Conservation (phyloP, 2,113 vertebrate genomes). For the Mungos mungo region DNA sequence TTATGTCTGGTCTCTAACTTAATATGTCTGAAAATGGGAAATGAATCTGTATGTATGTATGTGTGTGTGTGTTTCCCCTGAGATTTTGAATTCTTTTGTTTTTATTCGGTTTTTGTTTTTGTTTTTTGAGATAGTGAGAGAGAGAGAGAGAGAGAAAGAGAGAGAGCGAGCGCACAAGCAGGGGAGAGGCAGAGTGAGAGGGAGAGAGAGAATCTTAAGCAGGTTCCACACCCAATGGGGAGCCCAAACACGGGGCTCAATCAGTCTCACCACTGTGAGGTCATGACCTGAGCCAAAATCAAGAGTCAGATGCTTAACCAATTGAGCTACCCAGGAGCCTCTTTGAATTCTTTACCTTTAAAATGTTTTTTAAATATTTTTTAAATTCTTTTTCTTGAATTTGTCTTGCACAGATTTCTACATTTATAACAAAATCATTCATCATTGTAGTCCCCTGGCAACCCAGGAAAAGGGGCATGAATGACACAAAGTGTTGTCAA, state of each 20-base stretch:
- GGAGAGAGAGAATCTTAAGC: too few relatives aligned
- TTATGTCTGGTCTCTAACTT: background rate
- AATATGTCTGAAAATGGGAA: background rate
- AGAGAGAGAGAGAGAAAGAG: too few relatives aligned
- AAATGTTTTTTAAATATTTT: background rate
- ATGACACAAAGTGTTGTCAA: background rate
- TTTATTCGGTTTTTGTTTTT: background rate
- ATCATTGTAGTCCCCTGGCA: background rate
- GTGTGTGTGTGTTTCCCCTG: background rate
- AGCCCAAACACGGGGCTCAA: too few relatives aligned
- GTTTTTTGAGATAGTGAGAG: too few relatives aligned
- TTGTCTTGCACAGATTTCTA: background rate
- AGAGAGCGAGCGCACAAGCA: too few relatives aligned
- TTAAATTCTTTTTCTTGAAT: background rate
- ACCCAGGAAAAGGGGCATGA: background rate
- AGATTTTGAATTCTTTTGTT: background rate
- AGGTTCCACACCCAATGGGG: too few relatives aligned
- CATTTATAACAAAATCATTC: background rate
- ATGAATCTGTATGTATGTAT: background rate
- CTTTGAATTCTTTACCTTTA: background rate
- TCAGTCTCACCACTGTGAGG: too few relatives aligned
- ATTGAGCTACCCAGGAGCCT: too few relatives aligned
- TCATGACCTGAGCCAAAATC: too few relatives aligned
- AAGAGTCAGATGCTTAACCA: too few relatives aligned
- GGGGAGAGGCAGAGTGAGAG: too few relatives aligned